A percentile compares a stretch with the other conserved stretches of the same genome.
phyloP scores from a whole-genome alignment of 23 tunicate species.

The Halocynthia roretzi region DNA sequence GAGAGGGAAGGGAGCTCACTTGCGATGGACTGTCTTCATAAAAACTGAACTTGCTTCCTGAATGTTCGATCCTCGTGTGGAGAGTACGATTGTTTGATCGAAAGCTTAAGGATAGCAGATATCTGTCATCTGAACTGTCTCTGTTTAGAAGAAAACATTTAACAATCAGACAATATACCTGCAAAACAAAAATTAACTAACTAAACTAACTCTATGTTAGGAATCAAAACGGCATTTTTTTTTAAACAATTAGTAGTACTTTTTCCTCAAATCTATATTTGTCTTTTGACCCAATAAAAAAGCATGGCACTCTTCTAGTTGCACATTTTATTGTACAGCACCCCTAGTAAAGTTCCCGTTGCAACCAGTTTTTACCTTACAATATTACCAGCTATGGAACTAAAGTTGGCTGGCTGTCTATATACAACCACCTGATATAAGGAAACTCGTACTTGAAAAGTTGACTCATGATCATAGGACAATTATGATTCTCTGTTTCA shows the following conservation, averaged over 20 bases:
- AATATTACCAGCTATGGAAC: no score
- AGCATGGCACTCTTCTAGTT: no score
- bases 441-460: no score
- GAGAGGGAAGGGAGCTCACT: constrained; percentile 4
- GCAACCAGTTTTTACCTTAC: no score
- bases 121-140: constrained; percentile 84
- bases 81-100: constrained; percentile 72
- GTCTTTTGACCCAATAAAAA: no score
- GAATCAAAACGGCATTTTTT: background rate
- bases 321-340: no score
- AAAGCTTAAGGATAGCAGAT: constrained; percentile 75
- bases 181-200: background rate
- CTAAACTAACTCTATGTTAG: background rate
- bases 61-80: constrained; percentile 83
- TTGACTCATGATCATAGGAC: no score
- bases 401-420: no score
- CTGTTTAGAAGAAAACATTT: background rate
- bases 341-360: no score
- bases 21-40: constrained; percentile 41
- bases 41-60: constrained; percentile 72
- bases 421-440: no score
- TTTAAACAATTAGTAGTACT: background rate
- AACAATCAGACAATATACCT: background rate
- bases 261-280: no score
- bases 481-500: no score